Evolutionary conservation across 2,888 invertebrate species (phyloP).

Genomic region (Catocala nupta): DNA sequence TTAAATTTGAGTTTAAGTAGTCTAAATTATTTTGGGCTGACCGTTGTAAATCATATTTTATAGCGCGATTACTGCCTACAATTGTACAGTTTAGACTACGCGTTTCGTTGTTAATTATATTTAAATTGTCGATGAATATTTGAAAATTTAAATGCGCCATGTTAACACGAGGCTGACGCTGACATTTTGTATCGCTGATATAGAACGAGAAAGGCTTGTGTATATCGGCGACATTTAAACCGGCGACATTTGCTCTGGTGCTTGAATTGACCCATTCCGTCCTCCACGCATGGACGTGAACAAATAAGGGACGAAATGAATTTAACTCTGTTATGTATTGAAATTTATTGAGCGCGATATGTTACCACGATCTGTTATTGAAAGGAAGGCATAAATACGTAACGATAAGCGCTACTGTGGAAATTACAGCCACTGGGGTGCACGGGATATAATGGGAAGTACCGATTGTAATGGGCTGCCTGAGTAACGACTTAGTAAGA

Average conservation of each 20-base stretch:
- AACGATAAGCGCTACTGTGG: conserved; percentile 25
- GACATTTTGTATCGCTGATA: conserved; percentile 60
- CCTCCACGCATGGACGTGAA: conserved; percentile 47
- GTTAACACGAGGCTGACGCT: conserved; percentile 41
- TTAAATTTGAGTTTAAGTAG: conserved; percentile 24
- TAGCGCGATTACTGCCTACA: conserved; percentile 31
- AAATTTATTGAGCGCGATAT: conserved; percentile 46
- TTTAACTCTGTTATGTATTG: conserved; percentile 46
- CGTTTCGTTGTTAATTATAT: conserved; percentile 42
- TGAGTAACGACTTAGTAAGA: conserved; percentile 3
- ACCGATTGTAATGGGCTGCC: neutral
- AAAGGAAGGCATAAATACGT: conserved; percentile 44
- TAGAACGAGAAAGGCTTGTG: conserved; percentile 55
- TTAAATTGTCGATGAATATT: conserved; percentile 46
- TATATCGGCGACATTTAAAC: conserved; percentile 65
- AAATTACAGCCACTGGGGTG: conserved; percentile 31
- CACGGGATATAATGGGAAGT: conserved; percentile 5
- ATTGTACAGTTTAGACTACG: conserved; percentile 25
- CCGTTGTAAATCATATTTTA: conserved; percentile 38
- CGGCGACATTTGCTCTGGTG: conserved; percentile 72
- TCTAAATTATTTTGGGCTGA: conserved; percentile 20
- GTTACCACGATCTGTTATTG: conserved; percentile 38
- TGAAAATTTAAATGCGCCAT: conserved; percentile 40
- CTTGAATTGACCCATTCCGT: conserved; percentile 72
- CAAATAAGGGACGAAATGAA: conserved; percentile 50